Base-by-base conservation (phyloP, 1,140 invertebrate species). In the Monochamus saltuarius region DNA sequence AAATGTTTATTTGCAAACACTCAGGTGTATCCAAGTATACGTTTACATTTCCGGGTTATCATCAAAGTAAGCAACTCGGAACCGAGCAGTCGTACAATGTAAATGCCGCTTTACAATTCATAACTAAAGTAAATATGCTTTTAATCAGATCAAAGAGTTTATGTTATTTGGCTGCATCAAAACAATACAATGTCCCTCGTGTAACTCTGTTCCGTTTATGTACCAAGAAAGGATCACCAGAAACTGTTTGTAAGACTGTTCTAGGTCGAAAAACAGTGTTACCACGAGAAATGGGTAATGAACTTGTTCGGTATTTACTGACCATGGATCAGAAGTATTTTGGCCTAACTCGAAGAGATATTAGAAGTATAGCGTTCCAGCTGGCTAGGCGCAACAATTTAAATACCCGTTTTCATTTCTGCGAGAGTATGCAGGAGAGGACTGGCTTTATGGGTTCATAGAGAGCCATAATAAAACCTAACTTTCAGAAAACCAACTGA, bases 341-440 rank as follows among this genome's bases (percentile, higher is more conserved):
- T n/a, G n/a, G n/a, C n/a, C n/a, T n/a, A n/a, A n/a, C 56, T 13
- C 37, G 56, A 45, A 58, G 37, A 38, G 46, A 59, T 53, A 4
- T 59, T 4, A 9, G 36, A 40, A 52, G 34, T 59, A n/a, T 59
- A 8, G 56, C 49, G 52, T 59, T 53, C 52, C 56, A 59, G 39
- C 36, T 59, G 9, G 56, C 49, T 4, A 8, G 16, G 7, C 37
- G 34, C 9, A 59, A 59, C 11, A 58, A 38, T 36, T 11, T 58
- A n/a, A 11, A 17, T 35, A 58, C 36, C 9, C 6, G 11, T 59
- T 59, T 59, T 53, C 56, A 7, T 11, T 59, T 11, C 39, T 59
- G 9, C 13, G 42, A 4, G 37, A 59, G 54, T 19, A n/a, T 34
- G 57, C 50, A 13, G 54, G 54, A 13, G 51, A 56, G 22, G 29